These are phyloP conservation scores for Mesorhabditis spiculigera DNA, from an alignment of 2,888 invertebrate genomes.

Conservation along the genomic window DNA sequence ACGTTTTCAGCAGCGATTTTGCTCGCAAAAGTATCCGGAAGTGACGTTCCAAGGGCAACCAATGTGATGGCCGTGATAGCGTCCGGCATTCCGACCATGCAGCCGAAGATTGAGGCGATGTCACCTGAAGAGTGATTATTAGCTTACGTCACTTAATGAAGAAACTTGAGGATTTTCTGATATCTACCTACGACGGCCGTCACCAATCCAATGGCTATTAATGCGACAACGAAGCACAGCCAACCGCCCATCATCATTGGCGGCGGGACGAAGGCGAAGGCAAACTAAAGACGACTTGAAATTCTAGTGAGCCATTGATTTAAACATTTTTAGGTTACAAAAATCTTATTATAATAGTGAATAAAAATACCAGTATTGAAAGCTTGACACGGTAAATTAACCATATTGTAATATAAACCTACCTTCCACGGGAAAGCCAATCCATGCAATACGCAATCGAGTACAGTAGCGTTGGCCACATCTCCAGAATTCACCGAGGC, in stretches of 20 bases:
- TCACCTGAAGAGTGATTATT: constrained; percentile 16
- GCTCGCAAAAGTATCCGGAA: constrained; percentile 68
- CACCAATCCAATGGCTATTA: constrained; percentile 65
- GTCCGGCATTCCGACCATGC: constrained; percentile 65
- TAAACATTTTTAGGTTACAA: no score
- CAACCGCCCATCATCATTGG: constrained; percentile 66
- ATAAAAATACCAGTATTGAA: no score
- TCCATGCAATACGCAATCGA: constrained; percentile 66
- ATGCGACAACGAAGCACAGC: constrained; percentile 65
- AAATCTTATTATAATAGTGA: no score
- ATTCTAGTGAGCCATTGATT: no score
- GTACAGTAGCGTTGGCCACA: constrained; percentile 64
- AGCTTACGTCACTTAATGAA: neutral
- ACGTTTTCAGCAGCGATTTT: constrained; percentile 63
- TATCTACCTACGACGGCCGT: constrained; percentile 65
- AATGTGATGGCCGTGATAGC: constrained; percentile 62
- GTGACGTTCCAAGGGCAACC: constrained; percentile 67
- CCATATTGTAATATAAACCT: no score
- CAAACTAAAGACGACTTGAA: constrained; percentile 39
- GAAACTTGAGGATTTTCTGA: neutral
- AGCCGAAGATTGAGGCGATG: constrained; percentile 67
- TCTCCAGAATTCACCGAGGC: constrained; percentile 68
- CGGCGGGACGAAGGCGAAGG: constrained; percentile 66
- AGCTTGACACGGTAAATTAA: no score
- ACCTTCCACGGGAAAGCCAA: constrained; percentile 42